phyloP scores from a whole-genome alignment of 2,113 vertebrate species.

The Crotalus horridus region DNA sequence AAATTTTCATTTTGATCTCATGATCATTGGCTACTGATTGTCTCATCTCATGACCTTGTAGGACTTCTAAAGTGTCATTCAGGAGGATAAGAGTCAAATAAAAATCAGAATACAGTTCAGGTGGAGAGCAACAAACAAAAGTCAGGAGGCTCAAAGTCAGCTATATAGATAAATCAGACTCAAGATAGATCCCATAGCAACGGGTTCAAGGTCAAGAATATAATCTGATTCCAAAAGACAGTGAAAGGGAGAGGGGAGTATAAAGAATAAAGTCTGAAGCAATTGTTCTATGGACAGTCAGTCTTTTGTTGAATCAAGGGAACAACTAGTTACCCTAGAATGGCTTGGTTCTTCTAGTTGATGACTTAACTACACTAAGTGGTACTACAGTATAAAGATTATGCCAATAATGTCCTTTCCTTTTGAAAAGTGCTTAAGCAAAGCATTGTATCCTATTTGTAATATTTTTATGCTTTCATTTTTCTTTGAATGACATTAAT shows the following conservation, averaged over 20 bases:
- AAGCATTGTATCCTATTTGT: slow-evolving; percentile 30
- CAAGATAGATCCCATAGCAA: neutral
- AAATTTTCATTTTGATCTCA: neutral
- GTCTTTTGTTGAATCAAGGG: neutral
- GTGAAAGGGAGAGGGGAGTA: neutral
- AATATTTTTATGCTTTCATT: slow-evolving; percentile 33
- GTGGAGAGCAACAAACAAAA: neutral
- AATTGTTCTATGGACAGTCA: neutral
- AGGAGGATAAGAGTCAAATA: neutral
- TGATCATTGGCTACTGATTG: slow-evolving; percentile 45
- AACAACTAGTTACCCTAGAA: neutral
- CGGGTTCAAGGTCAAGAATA: neutral
- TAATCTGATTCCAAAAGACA: neutral
- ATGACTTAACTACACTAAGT: neutral
- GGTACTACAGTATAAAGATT: neutral
- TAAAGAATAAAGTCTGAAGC: neutral
- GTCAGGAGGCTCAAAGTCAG: neutral
- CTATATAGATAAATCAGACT: neutral
- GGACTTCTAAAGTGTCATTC: neutral
- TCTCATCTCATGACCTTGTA: neutral
- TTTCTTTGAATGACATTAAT: slow-evolving; percentile 15
- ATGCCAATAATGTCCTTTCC: neutral
- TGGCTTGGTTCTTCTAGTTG: neutral
- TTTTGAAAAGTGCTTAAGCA: slow-evolving; percentile 3
- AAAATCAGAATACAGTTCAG: neutral